These are phyloP conservation scores for Pterocles orientalis DNA, from an alignment of 2,113 vertebrate genomes.

Conservation along the genomic window DNA sequence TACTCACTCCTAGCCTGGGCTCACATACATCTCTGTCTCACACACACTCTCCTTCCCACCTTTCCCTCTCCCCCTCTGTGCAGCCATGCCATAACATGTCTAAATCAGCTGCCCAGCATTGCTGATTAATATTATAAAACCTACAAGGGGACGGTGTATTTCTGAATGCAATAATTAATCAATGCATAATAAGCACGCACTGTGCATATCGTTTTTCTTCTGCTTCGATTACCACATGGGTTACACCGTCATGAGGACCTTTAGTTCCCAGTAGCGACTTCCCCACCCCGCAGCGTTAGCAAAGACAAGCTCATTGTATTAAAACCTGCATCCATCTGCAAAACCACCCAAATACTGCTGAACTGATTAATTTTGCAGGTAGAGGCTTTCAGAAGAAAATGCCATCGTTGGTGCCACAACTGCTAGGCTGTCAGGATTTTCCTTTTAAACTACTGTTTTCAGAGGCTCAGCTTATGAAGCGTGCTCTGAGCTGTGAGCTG, in stretches of 20 bases:
- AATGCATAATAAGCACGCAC: neutral
- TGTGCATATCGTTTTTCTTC: accelerated
- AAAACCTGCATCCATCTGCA: neutral
- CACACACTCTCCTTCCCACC: neutral
- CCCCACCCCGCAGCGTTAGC: neutral
- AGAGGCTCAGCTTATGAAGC: neutral
- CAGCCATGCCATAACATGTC: accelerated
- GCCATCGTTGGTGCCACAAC: neutral
- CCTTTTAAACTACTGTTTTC: neutral
- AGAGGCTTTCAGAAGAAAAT: slow-evolving; percentile 4
- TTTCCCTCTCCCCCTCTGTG: neutral
- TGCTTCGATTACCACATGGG: neutral
- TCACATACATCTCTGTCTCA: neutral
- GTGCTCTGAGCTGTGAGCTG: neutral
- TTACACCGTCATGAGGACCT: neutral
- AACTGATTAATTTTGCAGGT: slow-evolving; percentile 1
- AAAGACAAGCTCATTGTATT: neutral
- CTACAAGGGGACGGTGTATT: neutral
- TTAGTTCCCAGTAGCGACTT: neutral
- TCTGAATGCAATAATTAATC: slow-evolving; percentile 19
- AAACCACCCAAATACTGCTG: neutral
- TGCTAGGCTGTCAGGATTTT: neutral
- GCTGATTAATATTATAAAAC: neutral
- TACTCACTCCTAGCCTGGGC: neutral
- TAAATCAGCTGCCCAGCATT: accelerated